Evolutionary conservation across 1,140 invertebrate species (phyloP).

Genomic region (Nylanderia fulva): DNA sequence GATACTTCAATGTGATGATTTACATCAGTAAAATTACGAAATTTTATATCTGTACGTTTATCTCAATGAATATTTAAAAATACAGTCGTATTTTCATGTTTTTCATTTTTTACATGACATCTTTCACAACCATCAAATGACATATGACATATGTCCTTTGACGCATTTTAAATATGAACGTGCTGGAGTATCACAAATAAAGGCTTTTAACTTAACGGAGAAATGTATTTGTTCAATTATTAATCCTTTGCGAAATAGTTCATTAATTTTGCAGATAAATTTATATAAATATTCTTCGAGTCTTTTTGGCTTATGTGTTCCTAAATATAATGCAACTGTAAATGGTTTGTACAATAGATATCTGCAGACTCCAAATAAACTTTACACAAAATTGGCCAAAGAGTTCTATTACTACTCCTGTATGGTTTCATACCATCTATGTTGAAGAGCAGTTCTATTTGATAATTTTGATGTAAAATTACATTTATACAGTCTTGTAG

Average conservation of each 20-base stretch:
- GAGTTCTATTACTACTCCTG: constrained; percentile 6
- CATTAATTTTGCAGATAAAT: constrained; percentile 10
- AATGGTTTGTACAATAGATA: constrained; percentile 12
- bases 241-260: not conserved
- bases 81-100: constrained; percentile 9
- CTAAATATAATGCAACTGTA: constrained; percentile 17
- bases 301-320: constrained; percentile 23
- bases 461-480: constrained; percentile 1
- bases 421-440: constrained; percentile 17
- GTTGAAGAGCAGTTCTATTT: not conserved
- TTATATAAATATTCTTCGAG: constrained; percentile 2
- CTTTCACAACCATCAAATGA: constrained; percentile 9
- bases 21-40: constrained; percentile 4
- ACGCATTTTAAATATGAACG: constrained; percentile 9
- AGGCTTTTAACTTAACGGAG: constrained; percentile 9
- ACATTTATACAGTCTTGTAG: constrained; percentile 3
- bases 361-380: constrained; percentile 1
- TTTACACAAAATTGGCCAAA: constrained; percentile 17
- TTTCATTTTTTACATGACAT: constrained; percentile 18
- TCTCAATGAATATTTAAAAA: constrained; percentile 14
- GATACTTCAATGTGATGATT: constrained; percentile 38
- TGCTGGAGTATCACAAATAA: constrained; percentile 40
- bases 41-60: constrained; percentile 13
- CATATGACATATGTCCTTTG: constrained; percentile 28
- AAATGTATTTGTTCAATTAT: constrained; percentile 1